These are phyloP conservation scores for Bufo gargarizans DNA, from an alignment of 2,113 vertebrate species.

Conservation along the genomic window DNA sequence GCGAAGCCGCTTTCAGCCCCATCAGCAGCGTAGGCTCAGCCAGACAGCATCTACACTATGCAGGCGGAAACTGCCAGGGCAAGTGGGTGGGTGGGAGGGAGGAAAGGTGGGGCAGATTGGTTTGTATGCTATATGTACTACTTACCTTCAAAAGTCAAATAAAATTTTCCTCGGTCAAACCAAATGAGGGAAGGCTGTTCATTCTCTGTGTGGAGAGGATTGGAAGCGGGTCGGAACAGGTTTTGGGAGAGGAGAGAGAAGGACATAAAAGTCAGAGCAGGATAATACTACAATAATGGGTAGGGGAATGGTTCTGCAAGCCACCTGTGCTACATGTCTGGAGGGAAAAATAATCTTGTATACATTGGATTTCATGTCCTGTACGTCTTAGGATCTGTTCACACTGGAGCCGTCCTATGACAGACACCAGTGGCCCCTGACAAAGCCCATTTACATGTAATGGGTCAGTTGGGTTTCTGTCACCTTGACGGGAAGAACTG, in stretches of 20 bases:
- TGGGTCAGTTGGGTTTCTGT: no score
- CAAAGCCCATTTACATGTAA: no score
- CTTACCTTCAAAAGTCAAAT: slow-evolving; percentile 99
- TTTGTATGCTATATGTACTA: slow-evolving; percentile 80
- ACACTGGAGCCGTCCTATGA: no score
- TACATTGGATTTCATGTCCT: no score
- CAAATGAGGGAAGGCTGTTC: slow-evolving; percentile 99
- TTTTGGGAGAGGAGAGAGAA: slow-evolving; percentile 90
- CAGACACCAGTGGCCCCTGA: no score
- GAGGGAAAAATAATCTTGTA: not conserved
- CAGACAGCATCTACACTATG: slow-evolving; percentile 29
- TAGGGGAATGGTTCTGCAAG: slow-evolving; percentile 69
- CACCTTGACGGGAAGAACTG: no score
- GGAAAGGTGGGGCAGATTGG: slow-evolving; percentile 61
- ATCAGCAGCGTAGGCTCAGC: slow-evolving; percentile 2
- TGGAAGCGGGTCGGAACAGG: slow-evolving; percentile 79
- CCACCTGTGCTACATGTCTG: slow-evolving; percentile 30
- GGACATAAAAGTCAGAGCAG: slow-evolving; percentile 93
- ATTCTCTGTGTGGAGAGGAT: slow-evolving; percentile 96
- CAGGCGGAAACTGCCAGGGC: slow-evolving; percentile 35
- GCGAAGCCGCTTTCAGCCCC: slow-evolving; percentile 25
- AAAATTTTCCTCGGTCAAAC: slow-evolving; percentile 99
- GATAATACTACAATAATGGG: slow-evolving; percentile 82
- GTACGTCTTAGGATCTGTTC: no score
- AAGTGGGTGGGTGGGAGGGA: slow-evolving; percentile 54